Base-by-base conservation (phyloP, 2,797 vertebrate species). In the Coilia nasus region DNA sequence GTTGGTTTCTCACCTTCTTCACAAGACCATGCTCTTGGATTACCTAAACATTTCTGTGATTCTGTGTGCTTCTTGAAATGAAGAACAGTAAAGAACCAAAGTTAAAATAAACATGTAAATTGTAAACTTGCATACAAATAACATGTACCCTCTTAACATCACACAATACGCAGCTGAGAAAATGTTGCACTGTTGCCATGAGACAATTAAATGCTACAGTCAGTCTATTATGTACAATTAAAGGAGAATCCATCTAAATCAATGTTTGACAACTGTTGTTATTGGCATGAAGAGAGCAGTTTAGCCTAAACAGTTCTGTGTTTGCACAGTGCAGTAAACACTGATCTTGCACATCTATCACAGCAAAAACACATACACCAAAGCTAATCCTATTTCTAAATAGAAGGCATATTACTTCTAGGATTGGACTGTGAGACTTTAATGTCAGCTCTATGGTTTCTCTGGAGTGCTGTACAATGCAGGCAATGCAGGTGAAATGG, bases 41-140 rank as follows among this genome's bases (percentile, higher is more conserved):
- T 59, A 59, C 57, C 19, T 21, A 59, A 59, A 21, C 57, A 35
- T 81, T 41, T 83, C 86, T 87, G 81, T 60, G 35, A 41, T 5
- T 41, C 2, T 41, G 35, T 35, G 44, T 81, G 6, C 35, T 21
- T 84, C 47, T 75, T 41, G 35, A 50, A 11, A 84, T 35, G 44
- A n/a, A n/a, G n/a, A n/a, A 19, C 28, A 57, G 25, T 75, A 2
- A 41, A 41, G 35, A 41, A 41, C 35, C 35, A 41, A 41, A 41
- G 35, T 41, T 41, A 41, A 41, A 41, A 41, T 41, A 41, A 41
- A 41, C 35, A 41, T 5, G 5, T 5, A 5, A 41, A 41, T 41
- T 41, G 35, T 41, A 2, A 41, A 41, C 50, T 10, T 54, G 14
- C 50, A 11, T 54, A 54, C 14, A 54, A 54, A 11, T 54, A 10